A percentile compares a stretch with the other conserved stretches of the same genome.
These are phyloP conservation scores for Troglohyphantes excavatus DNA, from an alignment of 2,888 invertebrate species.

Conservation along the genomic window DNA sequence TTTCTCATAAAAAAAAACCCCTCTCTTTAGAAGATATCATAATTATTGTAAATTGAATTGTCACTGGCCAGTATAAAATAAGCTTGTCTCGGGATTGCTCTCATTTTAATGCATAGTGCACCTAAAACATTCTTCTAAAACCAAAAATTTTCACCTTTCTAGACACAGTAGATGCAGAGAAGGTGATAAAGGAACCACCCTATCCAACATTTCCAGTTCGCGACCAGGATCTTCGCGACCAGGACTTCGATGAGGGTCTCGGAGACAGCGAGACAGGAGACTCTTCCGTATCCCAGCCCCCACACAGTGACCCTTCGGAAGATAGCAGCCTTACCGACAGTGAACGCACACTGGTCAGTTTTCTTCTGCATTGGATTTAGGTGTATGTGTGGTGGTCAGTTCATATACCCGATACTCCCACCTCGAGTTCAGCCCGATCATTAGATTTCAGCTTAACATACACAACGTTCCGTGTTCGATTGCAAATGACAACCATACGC, in stretches of 20 bases:
- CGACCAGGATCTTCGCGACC: background rate
- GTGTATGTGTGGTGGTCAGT: too few species aligned
- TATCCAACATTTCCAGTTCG: background rate
- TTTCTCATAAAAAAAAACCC: too few species aligned
- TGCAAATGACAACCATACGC: too few species aligned
- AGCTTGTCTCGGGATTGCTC: background rate
- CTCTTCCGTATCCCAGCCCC: constrained; percentile 64
- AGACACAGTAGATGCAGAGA: constrained; percentile 14
- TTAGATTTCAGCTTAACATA: too few species aligned
- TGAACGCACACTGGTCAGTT: constrained; percentile 85
- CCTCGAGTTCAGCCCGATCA: too few species aligned
- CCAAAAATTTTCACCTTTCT: background rate
- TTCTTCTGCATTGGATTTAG: too few species aligned
- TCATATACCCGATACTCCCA: too few species aligned
- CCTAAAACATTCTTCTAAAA: constrained; percentile 1
- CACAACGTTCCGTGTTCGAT: too few species aligned
- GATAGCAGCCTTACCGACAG: constrained; percentile 90
- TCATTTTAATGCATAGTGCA: background rate
- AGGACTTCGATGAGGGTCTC: constrained; percentile 72
- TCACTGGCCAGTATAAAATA: too few species aligned
- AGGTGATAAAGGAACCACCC: background rate
- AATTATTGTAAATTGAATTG: too few species aligned
- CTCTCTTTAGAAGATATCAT: too few species aligned
- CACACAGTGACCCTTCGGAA: constrained; percentile 86
- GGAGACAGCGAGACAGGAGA: constrained; percentile 71